Conservation (phyloP, 2,888 invertebrate genomes). For the Glaucopsyche alexis region DNA sequence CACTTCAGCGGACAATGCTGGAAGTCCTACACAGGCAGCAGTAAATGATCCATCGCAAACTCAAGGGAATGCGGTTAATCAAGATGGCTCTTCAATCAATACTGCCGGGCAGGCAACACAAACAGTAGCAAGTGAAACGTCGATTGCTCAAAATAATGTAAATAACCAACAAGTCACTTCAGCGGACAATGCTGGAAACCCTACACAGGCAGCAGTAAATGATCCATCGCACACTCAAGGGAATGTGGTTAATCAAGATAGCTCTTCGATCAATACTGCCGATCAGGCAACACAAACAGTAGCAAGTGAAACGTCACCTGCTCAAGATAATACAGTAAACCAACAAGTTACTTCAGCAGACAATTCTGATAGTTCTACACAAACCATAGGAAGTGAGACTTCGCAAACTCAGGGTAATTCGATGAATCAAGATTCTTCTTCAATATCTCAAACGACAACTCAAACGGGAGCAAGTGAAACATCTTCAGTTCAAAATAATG, state of each 20-base stretch:
- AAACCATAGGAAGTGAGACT: too few species aligned
- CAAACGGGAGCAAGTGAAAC: not conserved
- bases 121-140: not conserved
- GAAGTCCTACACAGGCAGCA: not conserved
- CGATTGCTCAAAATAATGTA: not conserved
- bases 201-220: too few species aligned
- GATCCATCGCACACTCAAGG: too few species aligned
- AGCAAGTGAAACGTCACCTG: not conserved
- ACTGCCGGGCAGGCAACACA: not conserved
- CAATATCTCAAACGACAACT: too few species aligned
- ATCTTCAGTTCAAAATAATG: not conserved
- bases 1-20: not conserved
- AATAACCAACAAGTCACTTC: not conserved
- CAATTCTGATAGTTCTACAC: not conserved
- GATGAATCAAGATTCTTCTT: too few species aligned
- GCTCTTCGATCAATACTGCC: too few species aligned
- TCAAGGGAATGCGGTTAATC: not conserved
- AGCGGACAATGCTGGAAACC: too few species aligned
- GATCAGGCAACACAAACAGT: too few species aligned
- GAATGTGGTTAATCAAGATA: too few species aligned
- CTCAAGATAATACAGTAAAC: not conserved
- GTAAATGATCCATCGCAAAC: not conserved
- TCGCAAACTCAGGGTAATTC: too few species aligned
- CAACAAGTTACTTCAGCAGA: not conserved
- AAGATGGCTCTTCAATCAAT: not conserved